Percentiles rank a stretch among this genome's conserved stretches.
These are phyloP conservation scores for Spodoptera exigua DNA, from an alignment of 2,888 invertebrate species.

Conservation along the genomic window DNA sequence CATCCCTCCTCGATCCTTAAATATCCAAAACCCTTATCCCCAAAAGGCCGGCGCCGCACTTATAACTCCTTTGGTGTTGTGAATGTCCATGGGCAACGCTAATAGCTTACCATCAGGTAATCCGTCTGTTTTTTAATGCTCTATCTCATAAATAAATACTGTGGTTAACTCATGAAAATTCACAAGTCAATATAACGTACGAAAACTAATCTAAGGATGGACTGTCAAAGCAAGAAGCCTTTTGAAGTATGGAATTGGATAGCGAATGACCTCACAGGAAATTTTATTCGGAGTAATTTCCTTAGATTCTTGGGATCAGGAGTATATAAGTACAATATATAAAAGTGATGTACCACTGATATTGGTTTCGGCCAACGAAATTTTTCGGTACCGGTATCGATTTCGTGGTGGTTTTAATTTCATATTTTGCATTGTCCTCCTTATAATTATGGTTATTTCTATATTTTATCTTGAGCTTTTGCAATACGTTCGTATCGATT, in stretches of 20 bases:
- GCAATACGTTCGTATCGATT: too few species aligned
- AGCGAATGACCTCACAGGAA: conserved; percentile 52
- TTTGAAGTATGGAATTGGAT: conserved; percentile 57
- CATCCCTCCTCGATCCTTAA: too few species aligned
- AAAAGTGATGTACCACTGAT: conserved; percentile 38
- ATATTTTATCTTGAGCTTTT: too few species aligned
- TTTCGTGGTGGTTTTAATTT: conserved; percentile 3
- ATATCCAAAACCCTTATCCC: too few species aligned
- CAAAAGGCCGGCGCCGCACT: too few species aligned
- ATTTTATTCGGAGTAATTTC: conserved; percentile 60
- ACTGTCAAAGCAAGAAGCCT: conserved; percentile 40
- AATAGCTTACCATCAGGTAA: too few species aligned
- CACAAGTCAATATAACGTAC: neutral
- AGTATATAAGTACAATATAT: conserved; percentile 12
- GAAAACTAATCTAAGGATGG: conserved; percentile 42
- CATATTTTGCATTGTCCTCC: too few species aligned
- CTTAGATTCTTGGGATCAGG: conserved; percentile 41
- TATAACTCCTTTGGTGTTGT: too few species aligned
- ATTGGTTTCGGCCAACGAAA: conserved; percentile 43
- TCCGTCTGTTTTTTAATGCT: too few species aligned
- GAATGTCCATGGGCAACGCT: too few species aligned
- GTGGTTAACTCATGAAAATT: neutral
- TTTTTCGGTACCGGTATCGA: conserved; percentile 20
- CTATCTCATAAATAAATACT: too few species aligned
- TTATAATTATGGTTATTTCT: too few species aligned